Evolutionary conservation across 2,888 invertebrate genomes (phyloP), one percentile per base, ranked within the genome.

Genomic region (Sycophila texana): DNA sequence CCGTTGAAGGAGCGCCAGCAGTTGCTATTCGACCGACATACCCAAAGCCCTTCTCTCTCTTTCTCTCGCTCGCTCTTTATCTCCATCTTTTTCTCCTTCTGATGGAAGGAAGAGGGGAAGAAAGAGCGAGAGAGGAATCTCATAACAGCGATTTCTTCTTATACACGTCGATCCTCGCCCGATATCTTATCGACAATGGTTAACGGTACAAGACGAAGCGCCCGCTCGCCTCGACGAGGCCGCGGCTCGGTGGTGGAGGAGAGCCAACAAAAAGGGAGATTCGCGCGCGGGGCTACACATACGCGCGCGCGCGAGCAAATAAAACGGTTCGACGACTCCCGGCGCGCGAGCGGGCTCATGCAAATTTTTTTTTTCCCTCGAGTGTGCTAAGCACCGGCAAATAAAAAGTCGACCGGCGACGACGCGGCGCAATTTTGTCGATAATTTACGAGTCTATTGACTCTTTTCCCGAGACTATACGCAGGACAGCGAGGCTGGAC

Each of bases 201-300:
- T 83, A 84, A 83, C 82, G 84, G 83, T 81, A 81, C 67, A 47
- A 79, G 72, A 81, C 66, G 79, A 81, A 53, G 79, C 55, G 22
- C 68, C 26, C 74, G 60, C 22, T 57, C 14, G 47, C 10, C n/a
- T 18, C 63, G 63, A 18, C 39, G 63, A 16, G 61, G n/a, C 26
- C 26, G n/a, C 30, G n/a, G 4, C 55, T 71, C 16, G 10, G 53
- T 39, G 26, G 58, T 51, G 22, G 20, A 60, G 18, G 55, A 47
- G 49, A 73, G 58, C 58, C 58, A 22, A 39, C n/a, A 14, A 49
- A 58, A 66, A 39, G 14, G 20, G 22, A 66, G 66, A 58, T 77
- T 72, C 49, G 58, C 72, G 22, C 18, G 53, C 51, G 3, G 1
- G n/a, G 26, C 13, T 22, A 14, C 30, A 30, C 20, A 39, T 53